Evolutionary conservation across 2,113 vertebrate genomes (phyloP).

Genomic region (Argyrosomus japonicus): DNA sequence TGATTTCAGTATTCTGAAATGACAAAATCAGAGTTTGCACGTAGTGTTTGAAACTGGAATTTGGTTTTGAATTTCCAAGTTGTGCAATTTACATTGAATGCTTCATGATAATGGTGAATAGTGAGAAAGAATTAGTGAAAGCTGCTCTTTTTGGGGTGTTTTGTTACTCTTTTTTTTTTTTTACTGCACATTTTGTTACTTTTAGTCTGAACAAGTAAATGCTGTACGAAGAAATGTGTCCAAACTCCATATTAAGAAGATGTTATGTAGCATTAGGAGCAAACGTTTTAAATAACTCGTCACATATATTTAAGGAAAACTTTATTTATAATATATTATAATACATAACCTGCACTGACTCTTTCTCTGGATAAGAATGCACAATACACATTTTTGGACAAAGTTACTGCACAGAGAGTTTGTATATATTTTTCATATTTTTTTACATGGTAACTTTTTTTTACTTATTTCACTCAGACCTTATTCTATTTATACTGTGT

Average conservation of each 20-base stretch:
- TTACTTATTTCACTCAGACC: no score
- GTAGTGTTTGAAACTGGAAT: not conserved
- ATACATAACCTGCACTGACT: no score
- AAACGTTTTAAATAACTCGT: not conserved
- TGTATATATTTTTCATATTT: no score
- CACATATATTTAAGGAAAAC: not conserved
- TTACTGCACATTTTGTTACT: not conserved
- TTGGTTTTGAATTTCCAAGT: not conserved
- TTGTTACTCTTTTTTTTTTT: not conserved
- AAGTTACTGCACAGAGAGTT: no score
- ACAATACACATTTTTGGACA: no score
- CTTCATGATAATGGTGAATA: not conserved
- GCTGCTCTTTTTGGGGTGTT: not conserved
- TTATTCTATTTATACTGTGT: no score
- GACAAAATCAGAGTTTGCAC: conserved; percentile 10
- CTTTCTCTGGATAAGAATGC: no score
- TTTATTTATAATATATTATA: no score
- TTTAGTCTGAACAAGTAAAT: not conserved
- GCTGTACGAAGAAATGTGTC: not conserved
- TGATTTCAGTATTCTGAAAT: conserved; percentile 14
- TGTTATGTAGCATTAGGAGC: not conserved
- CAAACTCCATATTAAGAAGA: not conserved
- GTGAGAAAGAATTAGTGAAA: not conserved
- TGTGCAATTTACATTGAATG: not conserved
- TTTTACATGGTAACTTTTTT: no score